Evolutionary conservation across 1,140 invertebrate species (phyloP).

Genomic region (Aphis craccivora): DNA sequence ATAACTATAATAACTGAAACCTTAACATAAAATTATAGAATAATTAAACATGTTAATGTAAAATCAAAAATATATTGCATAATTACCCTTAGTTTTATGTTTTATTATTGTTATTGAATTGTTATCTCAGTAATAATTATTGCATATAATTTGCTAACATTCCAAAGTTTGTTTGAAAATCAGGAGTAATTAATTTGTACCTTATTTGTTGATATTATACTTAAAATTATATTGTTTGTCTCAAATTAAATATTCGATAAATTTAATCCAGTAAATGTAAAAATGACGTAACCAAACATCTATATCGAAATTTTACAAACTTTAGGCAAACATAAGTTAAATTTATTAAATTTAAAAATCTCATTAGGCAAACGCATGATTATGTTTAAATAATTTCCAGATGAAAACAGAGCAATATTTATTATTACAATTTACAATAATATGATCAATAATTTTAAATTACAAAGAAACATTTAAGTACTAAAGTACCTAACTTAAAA

Average conservation of each 20-base stretch:
- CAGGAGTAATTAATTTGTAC: background rate
- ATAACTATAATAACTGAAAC: background rate
- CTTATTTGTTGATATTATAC: background rate
- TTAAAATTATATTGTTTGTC: background rate
- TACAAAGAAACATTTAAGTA: no score
- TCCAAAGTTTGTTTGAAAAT: background rate
- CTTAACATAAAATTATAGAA: background rate
- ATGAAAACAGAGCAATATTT: no score
- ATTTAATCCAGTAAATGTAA: background rate
- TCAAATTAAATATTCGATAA: background rate
- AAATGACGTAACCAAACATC: background rate
- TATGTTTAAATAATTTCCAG: background rate
- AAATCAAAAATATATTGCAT: no score
- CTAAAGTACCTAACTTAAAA: no score
- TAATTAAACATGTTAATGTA: no score
- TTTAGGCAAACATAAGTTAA: background rate
- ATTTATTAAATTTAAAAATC: background rate
- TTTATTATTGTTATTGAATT: no score
- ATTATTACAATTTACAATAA: no score
- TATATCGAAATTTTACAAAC: background rate
- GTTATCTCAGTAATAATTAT: background rate
- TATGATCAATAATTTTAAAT: no score
- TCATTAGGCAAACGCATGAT: background rate
- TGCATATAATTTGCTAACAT: background rate
- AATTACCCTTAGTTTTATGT: no score